phyloP scores from a whole-genome alignment of 2,113 vertebrate genomes.

The Hypanus sabinus region DNA sequence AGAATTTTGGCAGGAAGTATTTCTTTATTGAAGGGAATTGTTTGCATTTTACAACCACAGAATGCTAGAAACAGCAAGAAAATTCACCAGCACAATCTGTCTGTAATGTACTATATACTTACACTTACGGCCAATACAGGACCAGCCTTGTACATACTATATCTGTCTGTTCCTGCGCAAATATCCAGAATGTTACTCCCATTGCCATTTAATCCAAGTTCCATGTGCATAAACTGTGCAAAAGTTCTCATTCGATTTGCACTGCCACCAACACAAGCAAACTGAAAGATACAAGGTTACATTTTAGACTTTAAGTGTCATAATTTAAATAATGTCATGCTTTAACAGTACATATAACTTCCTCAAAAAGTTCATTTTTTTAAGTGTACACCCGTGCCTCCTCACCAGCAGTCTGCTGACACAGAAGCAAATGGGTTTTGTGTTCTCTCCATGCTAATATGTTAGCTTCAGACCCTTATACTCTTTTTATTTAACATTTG shows the following conservation, averaged over 20 bases:
- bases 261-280: constrained; percentile 76
- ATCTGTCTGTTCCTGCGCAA: constrained; percentile 71
- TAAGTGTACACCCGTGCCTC: too few relatives aligned
- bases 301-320: background rate
- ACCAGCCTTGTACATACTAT: constrained; percentile 74
- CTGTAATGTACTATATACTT: constrained; percentile 46
- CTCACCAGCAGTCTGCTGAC: too few relatives aligned
- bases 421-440: too few relatives aligned
- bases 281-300: constrained; percentile 50
- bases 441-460: too few relatives aligned
- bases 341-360: background rate
- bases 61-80: background rate
- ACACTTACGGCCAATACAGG: constrained; percentile 73
- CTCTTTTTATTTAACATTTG: too few relatives aligned
- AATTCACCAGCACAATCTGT: background rate
- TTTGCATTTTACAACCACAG: background rate
- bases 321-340: background rate
- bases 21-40: background rate
- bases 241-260: constrained; percentile 73
- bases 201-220: constrained; percentile 58
- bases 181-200: constrained; percentile 59
- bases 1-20: background rate
- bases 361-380: background rate
- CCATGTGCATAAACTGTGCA: constrained; percentile 65
- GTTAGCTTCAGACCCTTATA: too few relatives aligned